Base-by-base conservation (phyloP, 1,140 invertebrate genomes). In the Lanistes nyassanus region DNA sequence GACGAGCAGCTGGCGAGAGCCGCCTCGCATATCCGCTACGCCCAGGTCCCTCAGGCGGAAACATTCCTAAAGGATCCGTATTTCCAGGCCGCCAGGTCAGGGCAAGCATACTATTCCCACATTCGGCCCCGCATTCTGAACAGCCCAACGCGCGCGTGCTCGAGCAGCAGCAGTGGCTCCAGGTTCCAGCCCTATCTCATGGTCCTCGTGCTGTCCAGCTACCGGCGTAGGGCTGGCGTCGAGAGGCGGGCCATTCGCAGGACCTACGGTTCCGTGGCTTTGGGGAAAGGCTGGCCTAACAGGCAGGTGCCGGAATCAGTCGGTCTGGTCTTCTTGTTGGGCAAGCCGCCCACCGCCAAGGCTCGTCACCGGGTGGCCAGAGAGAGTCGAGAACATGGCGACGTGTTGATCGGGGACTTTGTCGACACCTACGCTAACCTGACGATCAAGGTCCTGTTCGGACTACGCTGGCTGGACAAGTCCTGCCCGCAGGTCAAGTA, bases 401-500 rank as follows among this genome's bases (percentile, higher is more conserved):
- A 97, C 84, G 90, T 96, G 72, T 91, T 96, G 47, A 94, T 95
- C 89, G 94, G 94, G n/a, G 92, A 92, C 80, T 96, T 96, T 86
- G 74, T 91, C 23, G 95, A 96, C 89, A 91, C 91, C 31, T 97
- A 96, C 84, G 91, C 92, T 77, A 97, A 96, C 88, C 92, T 96
- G 88, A 96, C 95, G 2, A 94, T 95, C 81, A 97, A 97, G 87
- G 94, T 95, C 87, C 92, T 94, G 7, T 94, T 95, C 92, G 93
- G 92, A 6, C 91, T 73, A 51, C 56, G 26, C n/a, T 64, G 75
- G 68, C 19, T 55, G 39, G 39, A 42, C 2, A 31, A 71, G 7
- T 21, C 42, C 37, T 69, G 75, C 51, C 39, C 56, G 3, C 36
- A 39, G 21, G 94, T 93, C 0, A 77, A 76, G 71, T 89, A 83